A percentile compares a stretch with the other conserved stretches of the same genome.
Evolutionary conservation across 2,797 vertebrate genomes (phyloP).

Genomic region (Diceros bicornis): DNA sequence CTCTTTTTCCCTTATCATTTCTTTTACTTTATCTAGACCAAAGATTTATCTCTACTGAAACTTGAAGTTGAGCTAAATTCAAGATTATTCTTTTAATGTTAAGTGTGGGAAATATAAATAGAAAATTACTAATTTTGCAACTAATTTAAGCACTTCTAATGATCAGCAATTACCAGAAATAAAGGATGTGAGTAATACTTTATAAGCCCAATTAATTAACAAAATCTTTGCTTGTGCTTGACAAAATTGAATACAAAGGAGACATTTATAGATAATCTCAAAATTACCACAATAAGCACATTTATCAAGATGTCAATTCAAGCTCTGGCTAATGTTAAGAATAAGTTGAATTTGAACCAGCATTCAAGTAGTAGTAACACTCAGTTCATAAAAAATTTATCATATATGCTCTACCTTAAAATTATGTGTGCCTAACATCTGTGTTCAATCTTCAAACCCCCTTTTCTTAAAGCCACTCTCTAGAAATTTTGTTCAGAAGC

Average conservation of each 20-base stretch:
- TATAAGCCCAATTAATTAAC: conserved; percentile 73
- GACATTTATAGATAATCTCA: conserved; percentile 73
- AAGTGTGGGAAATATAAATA: conserved; percentile 73
- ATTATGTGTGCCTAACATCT: neutral
- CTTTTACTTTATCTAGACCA: conserved; percentile 48
- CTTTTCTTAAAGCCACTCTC: neutral
- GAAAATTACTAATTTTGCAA: conserved; percentile 75
- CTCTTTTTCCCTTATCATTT: neutral
- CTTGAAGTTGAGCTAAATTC: conserved; percentile 62
- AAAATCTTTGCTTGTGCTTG: conserved; percentile 68
- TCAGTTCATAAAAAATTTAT: conserved; percentile 26
- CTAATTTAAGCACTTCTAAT: conserved; percentile 77
- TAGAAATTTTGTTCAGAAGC: conserved; percentile 40
- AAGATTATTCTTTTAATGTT: conserved; percentile 72
- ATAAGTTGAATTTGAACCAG: conserved; percentile 36
- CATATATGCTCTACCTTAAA: neutral
- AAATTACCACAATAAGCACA: conserved; percentile 67
- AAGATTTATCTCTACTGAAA: conserved; percentile 57
- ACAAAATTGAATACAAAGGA: conserved; percentile 69
- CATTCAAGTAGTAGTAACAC: conserved; percentile 8
- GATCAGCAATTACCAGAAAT: conserved; percentile 79
- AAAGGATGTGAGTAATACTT: conserved; percentile 72
- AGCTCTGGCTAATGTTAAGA: conserved; percentile 65
- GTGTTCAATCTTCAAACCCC: neutral
- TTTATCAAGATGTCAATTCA: conserved; percentile 69